Percentiles rank a stretch among this genome's conserved stretches.
Evolutionary conservation across 35 echinoderm and acorn worm genomes (phyloP).

Genomic region (Holothuria glaberrima): DNA sequence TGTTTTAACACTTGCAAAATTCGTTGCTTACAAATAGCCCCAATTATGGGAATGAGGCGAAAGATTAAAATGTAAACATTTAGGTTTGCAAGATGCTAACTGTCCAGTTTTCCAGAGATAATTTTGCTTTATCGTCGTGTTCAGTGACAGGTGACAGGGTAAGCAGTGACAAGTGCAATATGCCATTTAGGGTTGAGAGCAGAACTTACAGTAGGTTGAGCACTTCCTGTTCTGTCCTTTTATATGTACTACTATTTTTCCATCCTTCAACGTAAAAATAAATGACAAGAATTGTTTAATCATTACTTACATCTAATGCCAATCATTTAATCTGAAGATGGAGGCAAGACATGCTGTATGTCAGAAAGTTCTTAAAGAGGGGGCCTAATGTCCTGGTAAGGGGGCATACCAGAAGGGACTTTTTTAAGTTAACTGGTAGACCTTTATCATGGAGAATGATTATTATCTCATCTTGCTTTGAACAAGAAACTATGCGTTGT

Average conservation of each 20-base stretch:
- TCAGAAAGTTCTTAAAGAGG: constrained; percentile 44
- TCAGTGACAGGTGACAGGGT: constrained; percentile 51
- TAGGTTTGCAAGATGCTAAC: constrained; percentile 62
- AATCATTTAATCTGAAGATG: constrained; percentile 46
- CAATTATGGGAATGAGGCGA: constrained; percentile 63
- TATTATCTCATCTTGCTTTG: no score
- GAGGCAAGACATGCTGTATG: constrained; percentile 24
- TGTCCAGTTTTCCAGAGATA: constrained; percentile 60
- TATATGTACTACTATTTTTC: constrained; percentile 44
- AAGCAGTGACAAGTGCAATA: constrained; percentile 55
- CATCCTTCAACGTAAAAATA: constrained; percentile 57
- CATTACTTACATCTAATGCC: constrained; percentile 58
- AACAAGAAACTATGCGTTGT: no score
- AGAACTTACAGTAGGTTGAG: neutral
- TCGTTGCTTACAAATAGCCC: constrained; percentile 62
- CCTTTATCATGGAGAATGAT: no score
- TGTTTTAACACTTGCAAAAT: constrained; percentile 45
- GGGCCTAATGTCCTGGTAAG: neutral
- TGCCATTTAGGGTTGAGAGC: constrained; percentile 48
- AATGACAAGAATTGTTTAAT: constrained; percentile 64
- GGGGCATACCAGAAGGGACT: neutral
- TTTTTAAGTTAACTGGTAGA: no score
- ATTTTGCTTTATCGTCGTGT: constrained; percentile 58
- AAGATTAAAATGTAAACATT: constrained; percentile 67
- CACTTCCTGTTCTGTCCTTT: constrained; percentile 21